These are phyloP conservation scores for Dicyrtomina minuta DNA, from an alignment of 2,888 invertebrate genomes.

Conservation along the genomic window DNA sequence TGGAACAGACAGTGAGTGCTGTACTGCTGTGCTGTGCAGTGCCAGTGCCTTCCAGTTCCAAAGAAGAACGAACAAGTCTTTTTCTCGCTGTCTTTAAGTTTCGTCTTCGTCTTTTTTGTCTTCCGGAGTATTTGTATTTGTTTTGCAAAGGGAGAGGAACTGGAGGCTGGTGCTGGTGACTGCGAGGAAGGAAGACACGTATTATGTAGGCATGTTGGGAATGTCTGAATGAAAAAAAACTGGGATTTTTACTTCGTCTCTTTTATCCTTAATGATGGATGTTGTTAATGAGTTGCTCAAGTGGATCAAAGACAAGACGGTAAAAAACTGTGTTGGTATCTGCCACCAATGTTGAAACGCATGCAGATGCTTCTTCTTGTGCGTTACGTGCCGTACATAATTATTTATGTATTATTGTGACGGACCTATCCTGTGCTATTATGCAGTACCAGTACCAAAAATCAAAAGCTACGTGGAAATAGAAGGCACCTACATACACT, in stretches of 20 bases:
- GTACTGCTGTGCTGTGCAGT: not conserved
- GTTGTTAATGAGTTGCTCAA: conserved; percentile 30
- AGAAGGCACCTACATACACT: too few relatives aligned
- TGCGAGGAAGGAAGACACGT: too few relatives aligned
- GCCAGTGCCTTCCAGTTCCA: not conserved
- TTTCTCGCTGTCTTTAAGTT: not conserved
- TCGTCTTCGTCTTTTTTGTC: not conserved
- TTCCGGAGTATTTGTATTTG: not conserved
- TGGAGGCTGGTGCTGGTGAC: too few relatives aligned
- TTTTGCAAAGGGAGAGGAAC: too few relatives aligned
- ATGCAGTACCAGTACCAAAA: too few relatives aligned
- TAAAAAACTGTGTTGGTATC: conserved; percentile 15
- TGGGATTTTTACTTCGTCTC: not conserved
- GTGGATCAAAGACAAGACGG: conserved; percentile 27
- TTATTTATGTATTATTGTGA: too few relatives aligned
- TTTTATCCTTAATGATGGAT: conserved; percentile 24
- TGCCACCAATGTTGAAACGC: too few relatives aligned
- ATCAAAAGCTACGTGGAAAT: too few relatives aligned
- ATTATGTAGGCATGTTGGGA: not conserved
- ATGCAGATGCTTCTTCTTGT: too few relatives aligned
- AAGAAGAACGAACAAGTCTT: not conserved
- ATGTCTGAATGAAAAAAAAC: conserved; percentile 6
- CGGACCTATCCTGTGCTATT: too few relatives aligned
- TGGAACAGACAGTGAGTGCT: too few relatives aligned
- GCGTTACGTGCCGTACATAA: too few relatives aligned